phyloP scores from a whole-genome alignment of 2,888 invertebrate species.

The Noctua janthina region DNA sequence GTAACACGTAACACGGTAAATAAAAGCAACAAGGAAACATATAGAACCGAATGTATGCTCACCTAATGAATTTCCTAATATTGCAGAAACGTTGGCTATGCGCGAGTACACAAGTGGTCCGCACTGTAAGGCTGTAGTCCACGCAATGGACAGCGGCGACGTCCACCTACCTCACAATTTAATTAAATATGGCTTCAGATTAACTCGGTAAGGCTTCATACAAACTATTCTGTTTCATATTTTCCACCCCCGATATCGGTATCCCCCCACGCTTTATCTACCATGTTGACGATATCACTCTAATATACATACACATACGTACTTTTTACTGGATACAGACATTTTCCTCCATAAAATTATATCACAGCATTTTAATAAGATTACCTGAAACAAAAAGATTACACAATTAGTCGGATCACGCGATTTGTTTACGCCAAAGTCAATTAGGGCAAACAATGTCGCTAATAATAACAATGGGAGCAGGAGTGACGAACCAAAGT shows the following conservation, averaged over 20 bases:
- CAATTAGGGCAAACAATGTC: slow-evolving; percentile 86
- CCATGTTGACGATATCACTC: slow-evolving; percentile 47
- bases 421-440: slow-evolving; percentile 85
- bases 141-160: slow-evolving; percentile 81
- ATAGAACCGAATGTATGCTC: slow-evolving; percentile 60
- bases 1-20: slow-evolving; percentile 10
- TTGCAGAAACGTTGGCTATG: slow-evolving; percentile 45
- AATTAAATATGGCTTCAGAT: slow-evolving; percentile 90
- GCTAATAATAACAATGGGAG: slow-evolving; percentile 86
- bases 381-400: slow-evolving; percentile 88
- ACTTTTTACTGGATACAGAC: slow-evolving; percentile 60
- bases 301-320: slow-evolving; percentile 49
- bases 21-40: slow-evolving; percentile 16
- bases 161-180: slow-evolving; percentile 86
- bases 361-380: slow-evolving; percentile 70
- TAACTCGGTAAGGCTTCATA: slow-evolving; percentile 87
- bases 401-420: slow-evolving; percentile 81
- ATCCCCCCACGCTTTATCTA: slow-evolving; percentile 63
- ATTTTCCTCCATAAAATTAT: slow-evolving; percentile 65
- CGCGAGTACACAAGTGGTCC: slow-evolving; percentile 73
- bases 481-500: slow-evolving; percentile 89
- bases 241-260: slow-evolving; percentile 73
- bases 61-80: slow-evolving; percentile 67
- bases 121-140: slow-evolving; percentile 75
- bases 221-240: slow-evolving; percentile 87